phyloP scores from a whole-genome alignment of 2,113 vertebrate genomes.

The Plectropomus leopardus region DNA sequence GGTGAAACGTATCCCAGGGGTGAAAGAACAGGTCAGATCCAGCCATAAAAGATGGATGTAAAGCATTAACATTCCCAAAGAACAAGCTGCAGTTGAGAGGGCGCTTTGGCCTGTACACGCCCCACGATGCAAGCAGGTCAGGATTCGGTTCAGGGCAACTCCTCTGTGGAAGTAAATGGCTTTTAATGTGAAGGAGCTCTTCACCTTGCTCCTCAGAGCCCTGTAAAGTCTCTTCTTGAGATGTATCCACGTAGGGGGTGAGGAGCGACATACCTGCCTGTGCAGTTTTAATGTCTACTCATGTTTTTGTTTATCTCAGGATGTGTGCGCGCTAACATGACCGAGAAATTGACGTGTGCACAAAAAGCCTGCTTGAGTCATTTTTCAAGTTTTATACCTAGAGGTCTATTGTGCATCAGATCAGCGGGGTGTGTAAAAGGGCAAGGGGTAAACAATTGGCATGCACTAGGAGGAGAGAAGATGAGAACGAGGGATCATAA shows the following conservation, averaged over 20 bases:
- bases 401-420: slow-evolving; percentile 29
- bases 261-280: slow-evolving; percentile 54
- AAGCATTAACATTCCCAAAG: slow-evolving; percentile 50
- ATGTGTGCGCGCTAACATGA: slow-evolving; percentile 24
- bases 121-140: not conserved
- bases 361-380: slow-evolving; percentile 36
- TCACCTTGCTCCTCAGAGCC: slow-evolving; percentile 35
- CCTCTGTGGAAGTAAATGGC: slow-evolving; percentile 37
- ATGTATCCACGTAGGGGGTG: slow-evolving; percentile 61
- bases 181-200: slow-evolving; percentile 42
- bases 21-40: slow-evolving; percentile 35
- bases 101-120: slow-evolving; percentile 21
- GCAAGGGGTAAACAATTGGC: slow-evolving; percentile 51
- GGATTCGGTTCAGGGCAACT: slow-evolving; percentile 32
- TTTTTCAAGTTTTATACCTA: slow-evolving; percentile 48
- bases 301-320: slow-evolving; percentile 43
- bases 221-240: slow-evolving; percentile 42
- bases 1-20: slow-evolving; percentile 9
- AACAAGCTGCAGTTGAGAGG: slow-evolving; percentile 52
- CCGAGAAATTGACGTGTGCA: slow-evolving; percentile 18
- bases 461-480: slow-evolving; percentile 21
- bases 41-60: slow-evolving; percentile 55
- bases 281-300: slow-evolving; percentile 70
- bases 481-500: slow-evolving; percentile 30
- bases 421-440: slow-evolving; percentile 40